phyloP scores from a whole-genome alignment of 2,113 vertebrate species.

The Microtus ochrogaster region DNA sequence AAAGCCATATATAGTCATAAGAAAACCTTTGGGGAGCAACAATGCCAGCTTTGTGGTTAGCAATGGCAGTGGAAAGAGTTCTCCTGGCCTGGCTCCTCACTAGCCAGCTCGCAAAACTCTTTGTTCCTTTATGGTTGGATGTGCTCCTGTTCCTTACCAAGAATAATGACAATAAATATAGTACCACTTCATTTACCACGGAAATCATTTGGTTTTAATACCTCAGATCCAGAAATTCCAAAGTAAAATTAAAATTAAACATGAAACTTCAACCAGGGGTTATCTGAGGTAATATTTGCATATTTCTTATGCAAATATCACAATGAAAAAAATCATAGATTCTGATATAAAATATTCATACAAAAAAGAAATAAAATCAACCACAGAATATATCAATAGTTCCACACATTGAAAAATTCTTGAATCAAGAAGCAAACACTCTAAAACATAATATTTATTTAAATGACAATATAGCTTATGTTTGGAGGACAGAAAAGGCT shows the following conservation, averaged over 20 bases:
- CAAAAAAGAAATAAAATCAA: slow-evolving; percentile 42
- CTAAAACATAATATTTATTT: slow-evolving; percentile 57
- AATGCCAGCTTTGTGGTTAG: background rate
- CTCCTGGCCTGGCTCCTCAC: background rate
- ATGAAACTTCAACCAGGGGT: slow-evolving; percentile 2
- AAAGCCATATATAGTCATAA: background rate
- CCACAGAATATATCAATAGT: slow-evolving; percentile 27
- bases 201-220: background rate
- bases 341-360: background rate
- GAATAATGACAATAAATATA: background rate
- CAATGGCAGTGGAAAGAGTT: background rate
- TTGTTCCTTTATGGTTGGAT: background rate
- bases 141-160: background rate
- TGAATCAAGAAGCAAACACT: slow-evolving; percentile 54
- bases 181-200: background rate
- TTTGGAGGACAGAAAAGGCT: background rate
- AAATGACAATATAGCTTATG: background rate
- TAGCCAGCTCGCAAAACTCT: background rate
- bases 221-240: background rate
- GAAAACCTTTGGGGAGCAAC: background rate
- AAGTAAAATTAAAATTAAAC: slow-evolving; percentile 69
- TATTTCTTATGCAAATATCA: slow-evolving; percentile 49
- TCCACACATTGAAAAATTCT: slow-evolving; percentile 21
- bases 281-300: background rate
- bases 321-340: slow-evolving; percentile 3